phyloP scores from a whole-genome alignment of 2,888 invertebrate genomes.

The Andrena hattorfiana region DNA sequence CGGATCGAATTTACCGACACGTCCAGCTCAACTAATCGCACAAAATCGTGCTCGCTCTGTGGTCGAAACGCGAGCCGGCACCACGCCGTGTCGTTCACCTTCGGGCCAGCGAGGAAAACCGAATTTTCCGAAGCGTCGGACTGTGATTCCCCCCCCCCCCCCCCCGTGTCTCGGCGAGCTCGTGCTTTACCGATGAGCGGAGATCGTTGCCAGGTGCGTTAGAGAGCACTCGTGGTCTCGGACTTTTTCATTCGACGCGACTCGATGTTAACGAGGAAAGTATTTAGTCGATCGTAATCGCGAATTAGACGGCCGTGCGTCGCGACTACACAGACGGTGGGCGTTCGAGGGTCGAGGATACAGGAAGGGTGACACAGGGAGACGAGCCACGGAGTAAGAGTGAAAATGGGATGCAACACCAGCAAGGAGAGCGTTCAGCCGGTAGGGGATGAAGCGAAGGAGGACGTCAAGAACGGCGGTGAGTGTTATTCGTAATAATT shows the following conservation, averaged over 20 bases:
- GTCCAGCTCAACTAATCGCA: constrained; percentile 40
- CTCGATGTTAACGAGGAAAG: constrained; percentile 60
- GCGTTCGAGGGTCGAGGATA: constrained; percentile 45
- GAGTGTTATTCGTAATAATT: constrained; percentile 62
- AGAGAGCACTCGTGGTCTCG: background rate
- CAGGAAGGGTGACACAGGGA: constrained; percentile 3
- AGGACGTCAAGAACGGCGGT: constrained; percentile 82
- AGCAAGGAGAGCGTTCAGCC: constrained; percentile 86
- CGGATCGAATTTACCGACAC: constrained; percentile 29
- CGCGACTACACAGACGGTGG: constrained; percentile 43
- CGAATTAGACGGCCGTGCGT: constrained; percentile 51
- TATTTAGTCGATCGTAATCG: constrained; percentile 46
- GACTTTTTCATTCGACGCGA: constrained; percentile 11
- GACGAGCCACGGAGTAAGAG: constrained; percentile 21
- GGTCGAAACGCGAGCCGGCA: constrained; percentile 39
- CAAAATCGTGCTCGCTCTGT: constrained; percentile 21
- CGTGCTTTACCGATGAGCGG: constrained; percentile 6
- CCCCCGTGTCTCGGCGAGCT: background rate
- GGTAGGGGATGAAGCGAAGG: constrained; percentile 81
- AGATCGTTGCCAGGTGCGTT: constrained; percentile 1
- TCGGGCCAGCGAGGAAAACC: constrained; percentile 13
- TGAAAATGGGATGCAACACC: constrained; percentile 87
- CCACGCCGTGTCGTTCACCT: constrained; percentile 62
- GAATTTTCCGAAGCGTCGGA: constrained; percentile 28
- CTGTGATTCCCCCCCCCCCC: constrained; percentile 39